A percentile compares a stretch with the other conserved stretches of the same genome.
phyloP scores from a whole-genome alignment of 2,888 invertebrate species.

The Ernsta delagoae region DNA sequence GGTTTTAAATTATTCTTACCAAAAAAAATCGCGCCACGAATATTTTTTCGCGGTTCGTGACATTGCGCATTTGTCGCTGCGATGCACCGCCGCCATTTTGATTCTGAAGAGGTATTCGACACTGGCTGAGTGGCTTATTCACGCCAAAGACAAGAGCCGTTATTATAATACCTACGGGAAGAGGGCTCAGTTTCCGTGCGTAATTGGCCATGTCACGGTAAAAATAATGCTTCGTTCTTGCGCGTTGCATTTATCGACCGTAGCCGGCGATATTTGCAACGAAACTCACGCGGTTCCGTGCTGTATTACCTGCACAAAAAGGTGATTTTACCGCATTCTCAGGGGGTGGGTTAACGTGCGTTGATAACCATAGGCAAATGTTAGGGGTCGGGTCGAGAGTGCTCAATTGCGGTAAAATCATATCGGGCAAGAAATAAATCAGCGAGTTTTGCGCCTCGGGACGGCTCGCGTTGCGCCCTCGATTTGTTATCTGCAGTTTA shows the following conservation, averaged over 20 bases:
- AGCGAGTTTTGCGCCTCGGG: constrained; percentile 66
- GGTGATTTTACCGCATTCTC: constrained; percentile 38
- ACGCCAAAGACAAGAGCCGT: constrained; percentile 64
- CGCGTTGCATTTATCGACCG: constrained; percentile 26
- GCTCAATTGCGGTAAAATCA: constrained; percentile 77
- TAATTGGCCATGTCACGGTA: constrained; percentile 67
- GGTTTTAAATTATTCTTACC: constrained; percentile 7
- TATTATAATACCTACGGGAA: constrained; percentile 55
- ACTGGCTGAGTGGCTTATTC: constrained; percentile 74
- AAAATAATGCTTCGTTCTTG: constrained; percentile 40
- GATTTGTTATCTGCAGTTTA: constrained; percentile 79
- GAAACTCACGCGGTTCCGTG: constrained; percentile 17
- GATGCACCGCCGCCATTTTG: no score
- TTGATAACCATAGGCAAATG: constrained; percentile 42
- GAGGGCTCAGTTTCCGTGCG: constrained; percentile 67
- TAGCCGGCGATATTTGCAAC: neutral
- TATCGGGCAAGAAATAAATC: constrained; percentile 81
- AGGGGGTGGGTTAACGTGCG: constrained; percentile 23
- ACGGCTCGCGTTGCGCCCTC: constrained; percentile 71
- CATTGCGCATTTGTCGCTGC: no score
- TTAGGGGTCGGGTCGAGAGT: constrained; percentile 52
- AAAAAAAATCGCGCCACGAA: constrained; percentile 47
- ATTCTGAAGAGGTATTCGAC: constrained; percentile 61
- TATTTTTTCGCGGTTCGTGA: no score
- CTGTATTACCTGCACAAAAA: constrained; percentile 36